Base-by-base conservation (phyloP, 2,797 vertebrate species). In the Catharus ustulatus region DNA sequence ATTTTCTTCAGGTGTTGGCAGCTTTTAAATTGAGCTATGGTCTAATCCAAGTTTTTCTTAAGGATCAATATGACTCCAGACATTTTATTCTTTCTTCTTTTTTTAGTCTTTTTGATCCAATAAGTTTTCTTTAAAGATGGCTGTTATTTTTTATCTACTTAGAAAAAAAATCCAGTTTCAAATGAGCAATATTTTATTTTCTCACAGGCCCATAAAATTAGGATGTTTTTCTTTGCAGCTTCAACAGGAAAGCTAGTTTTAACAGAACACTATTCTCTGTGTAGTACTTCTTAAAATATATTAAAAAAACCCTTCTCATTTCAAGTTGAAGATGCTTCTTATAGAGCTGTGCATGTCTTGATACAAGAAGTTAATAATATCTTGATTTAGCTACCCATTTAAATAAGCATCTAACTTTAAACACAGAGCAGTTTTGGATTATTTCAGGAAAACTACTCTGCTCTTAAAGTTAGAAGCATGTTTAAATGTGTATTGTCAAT, bases 11-110 rank as follows among this genome's bases (percentile, higher is more conserved):
- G 71, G 88, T 94, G 95, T 82, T 94, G 94, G 94, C 93, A 95
- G 93, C 93, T 94, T 91, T 96, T 96, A 96, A 96, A 96, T 86
- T 96, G 95, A 96, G 83, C 84, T 96, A 91, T 58, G 32, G 85
- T 90, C 83, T 85, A 95, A 94, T 91, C 83, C 95, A 94, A 87
- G 93, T 71, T 95, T 93, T 96, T 94, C 79, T 69, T 91, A 64
- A 91, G 58, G 77, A 96, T 95, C 94, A 97, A 95, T 95, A 94
- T 79, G 87, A 71, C 63, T 95, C 29, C 55, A 96, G 91, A 90
- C 42, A 68, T 94, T 93, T 93, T 91, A 91, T 88, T 93, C 29
- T 89, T 91, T 84, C 62, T 90, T 66, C 24, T 52, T 84, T 72
- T 85, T 92, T 69, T 23, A 38, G 36, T 66, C 59, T 84, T 94